Evolutionary conservation across 1,140 invertebrate species (phyloP).

Genomic region (Steinernema khuongi): DNA sequence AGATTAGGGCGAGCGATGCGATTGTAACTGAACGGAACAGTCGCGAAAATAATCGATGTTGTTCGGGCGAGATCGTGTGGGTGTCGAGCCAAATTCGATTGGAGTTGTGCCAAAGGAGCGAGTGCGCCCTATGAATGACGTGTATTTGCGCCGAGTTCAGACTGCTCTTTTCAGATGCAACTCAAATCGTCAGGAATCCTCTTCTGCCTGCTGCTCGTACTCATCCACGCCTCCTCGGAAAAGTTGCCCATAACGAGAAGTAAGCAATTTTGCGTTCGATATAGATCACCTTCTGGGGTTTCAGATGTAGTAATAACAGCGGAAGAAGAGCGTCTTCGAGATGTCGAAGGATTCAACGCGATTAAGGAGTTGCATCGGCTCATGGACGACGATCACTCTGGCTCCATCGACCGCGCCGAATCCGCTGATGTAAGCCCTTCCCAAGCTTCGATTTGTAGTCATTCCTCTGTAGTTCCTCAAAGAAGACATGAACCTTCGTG

Average conservation of each 20-base stretch:
- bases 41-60: not conserved
- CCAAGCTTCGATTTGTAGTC: not conserved
- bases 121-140: not conserved
- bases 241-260: slow-evolving; percentile 1
- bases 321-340: slow-evolving; percentile 56
- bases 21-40: not conserved
- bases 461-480: slow-evolving; percentile 60
- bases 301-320: slow-evolving; percentile 54
- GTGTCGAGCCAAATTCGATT: not conserved
- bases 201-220: not conserved
- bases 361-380: slow-evolving; percentile 60
- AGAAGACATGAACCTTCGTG: slow-evolving; percentile 61
- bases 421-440: slow-evolving; percentile 60
- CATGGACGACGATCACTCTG: slow-evolving; percentile 63
- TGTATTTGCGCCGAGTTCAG: not conserved
- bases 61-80: not conserved
- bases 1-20: not conserved
- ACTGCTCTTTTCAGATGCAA: not conserved
- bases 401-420: slow-evolving; percentile 61
- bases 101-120: not conserved
- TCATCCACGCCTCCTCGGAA: not conserved
- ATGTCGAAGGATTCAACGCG: slow-evolving; percentile 59
- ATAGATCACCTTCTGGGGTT: slow-evolving; percentile 19
- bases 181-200: slow-evolving; percentile 1
- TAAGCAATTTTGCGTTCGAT: not conserved